A percentile compares a stretch with the other conserved stretches of the same genome.
These are phyloP conservation scores for Synergus laeviventris DNA, from an alignment of 2,888 invertebrate genomes.

Conservation along the genomic window DNA sequence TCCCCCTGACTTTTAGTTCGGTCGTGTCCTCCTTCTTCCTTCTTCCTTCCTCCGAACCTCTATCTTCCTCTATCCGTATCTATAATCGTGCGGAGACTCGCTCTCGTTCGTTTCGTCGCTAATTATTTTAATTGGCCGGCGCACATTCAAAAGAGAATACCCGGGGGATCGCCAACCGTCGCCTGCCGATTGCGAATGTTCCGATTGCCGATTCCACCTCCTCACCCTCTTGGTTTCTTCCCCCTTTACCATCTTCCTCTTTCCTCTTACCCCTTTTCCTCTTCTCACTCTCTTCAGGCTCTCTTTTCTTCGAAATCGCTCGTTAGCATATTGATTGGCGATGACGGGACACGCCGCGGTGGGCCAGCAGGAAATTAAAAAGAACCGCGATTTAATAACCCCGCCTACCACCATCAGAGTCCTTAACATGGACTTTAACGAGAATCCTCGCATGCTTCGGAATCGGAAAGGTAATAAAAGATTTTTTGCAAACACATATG, in stretches of 20 bases:
- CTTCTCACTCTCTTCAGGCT: slow-evolving; percentile 42
- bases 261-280: slow-evolving; percentile 47
- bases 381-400: slow-evolving; percentile 66
- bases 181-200: slow-evolving; percentile 59
- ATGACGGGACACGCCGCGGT: slow-evolving; percentile 70
- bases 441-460: neutral
- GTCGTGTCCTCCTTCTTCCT: slow-evolving; percentile 47
- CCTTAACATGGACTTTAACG: slow-evolving; percentile 14
- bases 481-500: no score
- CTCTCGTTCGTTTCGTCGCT: slow-evolving; percentile 75
- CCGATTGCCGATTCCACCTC: slow-evolving; percentile 59
- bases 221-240: slow-evolving; percentile 48
- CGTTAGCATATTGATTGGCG: slow-evolving; percentile 75
- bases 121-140: slow-evolving; percentile 77
- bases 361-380: slow-evolving; percentile 63
- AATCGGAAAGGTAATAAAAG: slow-evolving; percentile 5
- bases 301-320: slow-evolving; percentile 64
- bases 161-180: slow-evolving; percentile 59
- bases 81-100: slow-evolving; percentile 68
- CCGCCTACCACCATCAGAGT: neutral
- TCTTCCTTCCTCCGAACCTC: slow-evolving; percentile 45
- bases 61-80: slow-evolving; percentile 63
- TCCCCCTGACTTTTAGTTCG: slow-evolving; percentile 50
- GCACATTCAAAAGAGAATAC: slow-evolving; percentile 73
- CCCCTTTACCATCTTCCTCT: slow-evolving; percentile 48